These are phyloP conservation scores for Teleiodes luculella DNA, from an alignment of 2,888 invertebrate genomes.

Conservation along the genomic window DNA sequence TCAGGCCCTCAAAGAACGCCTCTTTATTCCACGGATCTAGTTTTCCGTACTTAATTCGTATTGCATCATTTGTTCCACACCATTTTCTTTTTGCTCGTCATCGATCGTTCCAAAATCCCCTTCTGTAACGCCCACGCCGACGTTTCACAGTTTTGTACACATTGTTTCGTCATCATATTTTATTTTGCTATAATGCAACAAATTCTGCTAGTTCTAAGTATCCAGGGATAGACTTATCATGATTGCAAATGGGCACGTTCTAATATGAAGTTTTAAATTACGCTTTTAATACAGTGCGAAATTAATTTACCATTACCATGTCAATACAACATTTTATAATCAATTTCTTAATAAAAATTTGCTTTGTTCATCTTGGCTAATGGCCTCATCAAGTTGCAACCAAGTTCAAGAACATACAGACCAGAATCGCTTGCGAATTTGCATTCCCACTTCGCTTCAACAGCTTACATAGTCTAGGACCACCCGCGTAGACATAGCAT, in stretches of 20 bases:
- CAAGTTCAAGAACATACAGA: constrained; percentile 53
- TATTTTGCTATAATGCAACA: not conserved
- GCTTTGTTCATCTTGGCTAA: constrained; percentile 41
- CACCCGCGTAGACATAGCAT: constrained; percentile 66
- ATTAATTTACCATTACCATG: too few species aligned
- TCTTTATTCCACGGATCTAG: constrained; percentile 61
- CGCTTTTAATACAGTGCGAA: too few species aligned
- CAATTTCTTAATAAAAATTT: constrained; percentile 36
- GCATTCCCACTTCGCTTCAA: constrained; percentile 70
- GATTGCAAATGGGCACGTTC: too few species aligned
- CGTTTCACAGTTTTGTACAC: constrained; percentile 28
- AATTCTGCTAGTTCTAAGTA: too few species aligned
- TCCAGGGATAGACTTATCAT: too few species aligned
- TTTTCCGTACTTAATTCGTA: constrained; percentile 66
- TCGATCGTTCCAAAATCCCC: constrained; percentile 45
- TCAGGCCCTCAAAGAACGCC: constrained; percentile 59
- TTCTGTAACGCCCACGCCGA: constrained; percentile 30
- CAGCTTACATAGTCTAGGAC: constrained; percentile 66
- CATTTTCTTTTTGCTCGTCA: constrained; percentile 48
- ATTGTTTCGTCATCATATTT: constrained; percentile 34
- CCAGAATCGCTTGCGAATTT: constrained; percentile 66
- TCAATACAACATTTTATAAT: constrained; percentile 11
- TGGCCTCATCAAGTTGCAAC: constrained; percentile 44
- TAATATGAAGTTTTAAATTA: too few species aligned
- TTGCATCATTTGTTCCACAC: constrained; percentile 64